Base-by-base conservation (phyloP, 1,140 invertebrate species). In the Lepidurus arcticus region DNA sequence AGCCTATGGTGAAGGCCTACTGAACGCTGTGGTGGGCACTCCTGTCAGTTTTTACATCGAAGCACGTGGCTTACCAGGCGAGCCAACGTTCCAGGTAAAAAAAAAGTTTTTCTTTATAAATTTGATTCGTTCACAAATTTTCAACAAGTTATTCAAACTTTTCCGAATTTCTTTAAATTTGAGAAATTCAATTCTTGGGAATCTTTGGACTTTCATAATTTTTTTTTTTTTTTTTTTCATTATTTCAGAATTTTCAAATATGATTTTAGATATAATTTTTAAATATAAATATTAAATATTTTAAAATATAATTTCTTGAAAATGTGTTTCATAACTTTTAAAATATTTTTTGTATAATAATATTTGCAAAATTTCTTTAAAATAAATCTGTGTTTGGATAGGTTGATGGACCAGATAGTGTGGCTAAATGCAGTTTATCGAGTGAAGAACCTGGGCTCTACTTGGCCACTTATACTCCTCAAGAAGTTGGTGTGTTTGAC, bases 401-500 rank as follows among this genome's bases (percentile, higher is more conserved):
- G 82, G 87, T 92, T 78, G 87, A 90, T 81, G 90, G 91, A 8
- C 91, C 91, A 11, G 90, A 91, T 78, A 90, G 89, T 80, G 88
- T 90, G 78, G 89, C 88, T 43, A 90, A 87, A 85, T 86, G 88
- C 84, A 83, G 86, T 82, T 73, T 85, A 81, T 87, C 84, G 84
- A 85, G 83, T 53, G 87, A 89, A 83, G 86, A 86, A 13, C 85
- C 87, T 80, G 88, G 88, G 21, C 83, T 87, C 34, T 90, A 87
- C 85, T 87, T 88, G 78, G 90, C 92, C 7, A 89, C 88, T 3
- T 94, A 92, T 81, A 84, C 89, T 1, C 91, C 92, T 1, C 86
- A 87, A 3, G 90, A 93, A 84, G 88, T 91, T 11, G 93, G 93
- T 7, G 85, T 90, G 11, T 93, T 92, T 83, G 90, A 91, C 82